Percentiles rank a stretch among this genome's conserved stretches.
These are phyloP conservation scores for Aphrophora alni DNA, from an alignment of 2,888 invertebrate genomes.

Conservation along the genomic window DNA sequence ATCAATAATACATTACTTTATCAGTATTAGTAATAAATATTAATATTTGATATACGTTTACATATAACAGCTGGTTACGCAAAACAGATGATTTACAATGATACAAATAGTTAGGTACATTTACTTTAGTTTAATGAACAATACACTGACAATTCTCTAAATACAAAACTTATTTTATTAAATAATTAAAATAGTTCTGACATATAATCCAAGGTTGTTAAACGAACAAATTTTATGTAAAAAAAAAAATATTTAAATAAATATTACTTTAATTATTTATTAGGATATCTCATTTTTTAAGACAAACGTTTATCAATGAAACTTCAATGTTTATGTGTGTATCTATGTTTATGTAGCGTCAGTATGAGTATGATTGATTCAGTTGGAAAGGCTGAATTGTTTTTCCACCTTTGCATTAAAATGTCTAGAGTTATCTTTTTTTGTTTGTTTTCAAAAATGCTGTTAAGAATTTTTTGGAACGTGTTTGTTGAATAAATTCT, in stretches of 20 bases:
- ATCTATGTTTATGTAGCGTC: conserved; percentile 40
- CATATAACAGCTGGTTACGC: too few relatives aligned
- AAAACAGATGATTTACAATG: too few relatives aligned
- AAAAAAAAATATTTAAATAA: too few relatives aligned
- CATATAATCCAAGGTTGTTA: background rate
- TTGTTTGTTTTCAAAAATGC: background rate
- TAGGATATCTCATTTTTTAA: background rate
- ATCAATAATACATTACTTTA: too few relatives aligned
- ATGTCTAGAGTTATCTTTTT: background rate
- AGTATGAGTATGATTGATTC: conserved; percentile 27
- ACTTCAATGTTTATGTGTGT: background rate
- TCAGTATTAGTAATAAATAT: too few relatives aligned
- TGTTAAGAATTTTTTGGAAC: background rate
- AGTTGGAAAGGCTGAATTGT: background rate
- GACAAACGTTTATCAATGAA: background rate
- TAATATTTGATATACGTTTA: too few relatives aligned
- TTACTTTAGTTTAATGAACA: too few relatives aligned
- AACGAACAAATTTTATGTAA: too few relatives aligned
- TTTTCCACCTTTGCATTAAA: background rate
- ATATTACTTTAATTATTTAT: too few relatives aligned
- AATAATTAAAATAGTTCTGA: background rate
- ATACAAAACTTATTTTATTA: too few relatives aligned
- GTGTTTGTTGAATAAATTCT: conserved; percentile 21
- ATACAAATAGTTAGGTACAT: too few relatives aligned
- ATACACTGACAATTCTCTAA: too few relatives aligned